phyloP scores from a whole-genome alignment of 2,113 vertebrate genomes.

The Scomber colias region DNA sequence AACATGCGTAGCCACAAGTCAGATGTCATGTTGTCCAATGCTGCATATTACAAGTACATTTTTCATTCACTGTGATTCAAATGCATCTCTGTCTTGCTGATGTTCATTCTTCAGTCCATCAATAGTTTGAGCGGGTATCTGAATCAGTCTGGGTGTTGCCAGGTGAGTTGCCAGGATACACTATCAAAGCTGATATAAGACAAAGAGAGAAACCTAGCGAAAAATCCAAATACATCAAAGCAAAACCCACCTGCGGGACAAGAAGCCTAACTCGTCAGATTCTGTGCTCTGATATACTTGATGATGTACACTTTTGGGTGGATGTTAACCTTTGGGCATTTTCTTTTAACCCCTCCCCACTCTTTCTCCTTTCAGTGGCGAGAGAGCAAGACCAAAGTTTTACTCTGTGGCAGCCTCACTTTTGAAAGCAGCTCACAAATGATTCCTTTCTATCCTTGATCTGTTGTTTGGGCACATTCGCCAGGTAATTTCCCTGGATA shows the following conservation, averaged over 20 bases:
- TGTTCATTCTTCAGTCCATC: conserved; percentile 25
- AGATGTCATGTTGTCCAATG: not conserved
- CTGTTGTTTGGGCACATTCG: conserved; percentile 21
- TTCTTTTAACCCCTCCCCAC: not conserved
- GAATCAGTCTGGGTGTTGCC: conserved; percentile 32
- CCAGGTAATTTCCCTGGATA: conserved; percentile 58
- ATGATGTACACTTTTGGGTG: conserved; percentile 10
- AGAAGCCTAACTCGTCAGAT: conserved; percentile 6
- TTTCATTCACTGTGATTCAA: conserved; percentile 5
- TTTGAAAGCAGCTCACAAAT: conserved; percentile 46
- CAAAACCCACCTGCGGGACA: conserved; percentile 25
- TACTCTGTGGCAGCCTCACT: conserved; percentile 10
- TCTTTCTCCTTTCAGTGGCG: not conserved
- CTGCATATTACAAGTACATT: not conserved
- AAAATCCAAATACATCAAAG: conserved; percentile 45
- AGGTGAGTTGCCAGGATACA: conserved; percentile 44
- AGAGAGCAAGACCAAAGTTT: conserved; percentile 50
- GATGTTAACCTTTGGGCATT: conserved; percentile 25
- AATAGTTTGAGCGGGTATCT: conserved; percentile 33
- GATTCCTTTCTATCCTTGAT: conserved; percentile 55
- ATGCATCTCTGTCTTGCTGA: conserved; percentile 6
- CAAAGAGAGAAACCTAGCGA: conserved; percentile 30
- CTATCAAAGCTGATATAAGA: conserved; percentile 44
- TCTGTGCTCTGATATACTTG: conserved; percentile 36
- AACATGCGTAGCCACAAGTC: not conserved